These are phyloP conservation scores for Muschampia plurimacula DNA, from an alignment of 2,888 invertebrate genomes.

Conservation along the genomic window DNA sequence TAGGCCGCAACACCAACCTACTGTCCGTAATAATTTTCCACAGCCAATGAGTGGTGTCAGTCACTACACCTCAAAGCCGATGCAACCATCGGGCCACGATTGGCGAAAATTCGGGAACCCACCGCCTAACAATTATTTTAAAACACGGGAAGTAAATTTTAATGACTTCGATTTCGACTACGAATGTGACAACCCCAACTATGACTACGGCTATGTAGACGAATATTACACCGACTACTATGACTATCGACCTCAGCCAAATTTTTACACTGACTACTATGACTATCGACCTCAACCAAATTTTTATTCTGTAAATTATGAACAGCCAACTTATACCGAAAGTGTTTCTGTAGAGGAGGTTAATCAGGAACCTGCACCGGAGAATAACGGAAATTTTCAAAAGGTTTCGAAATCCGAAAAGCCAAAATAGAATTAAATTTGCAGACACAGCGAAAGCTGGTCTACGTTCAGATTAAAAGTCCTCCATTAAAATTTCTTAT, in stretches of 20 bases:
- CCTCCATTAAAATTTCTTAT: constrained; percentile 1
- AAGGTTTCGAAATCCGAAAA: not conserved
- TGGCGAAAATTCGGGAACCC: constrained; percentile 47
- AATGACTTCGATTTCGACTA: constrained; percentile 32
- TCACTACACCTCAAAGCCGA: not conserved
- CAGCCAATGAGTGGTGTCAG: not conserved
- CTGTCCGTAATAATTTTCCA: too few species aligned
- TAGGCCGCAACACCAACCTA: not conserved
- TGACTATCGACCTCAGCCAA: not conserved
- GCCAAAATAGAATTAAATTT: not conserved
- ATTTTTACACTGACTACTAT: not conserved
- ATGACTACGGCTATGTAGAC: not conserved
- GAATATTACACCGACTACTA: not conserved
- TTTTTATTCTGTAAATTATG: not conserved
- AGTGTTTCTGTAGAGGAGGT: not conserved
- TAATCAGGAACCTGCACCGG: not conserved
- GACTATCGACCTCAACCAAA: not conserved
- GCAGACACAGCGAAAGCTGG: not conserved
- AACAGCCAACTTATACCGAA: not conserved
- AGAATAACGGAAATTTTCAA: not conserved
- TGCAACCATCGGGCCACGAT: constrained; percentile 39
- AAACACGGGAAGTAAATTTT: constrained; percentile 45
- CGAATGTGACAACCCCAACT: not conserved
- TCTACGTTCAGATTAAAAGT: not conserved
- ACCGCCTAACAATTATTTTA: constrained; percentile 48